These are phyloP conservation scores for Decapterus maruadsi DNA, from an alignment of 2,797 vertebrate species.

Conservation along the genomic window DNA sequence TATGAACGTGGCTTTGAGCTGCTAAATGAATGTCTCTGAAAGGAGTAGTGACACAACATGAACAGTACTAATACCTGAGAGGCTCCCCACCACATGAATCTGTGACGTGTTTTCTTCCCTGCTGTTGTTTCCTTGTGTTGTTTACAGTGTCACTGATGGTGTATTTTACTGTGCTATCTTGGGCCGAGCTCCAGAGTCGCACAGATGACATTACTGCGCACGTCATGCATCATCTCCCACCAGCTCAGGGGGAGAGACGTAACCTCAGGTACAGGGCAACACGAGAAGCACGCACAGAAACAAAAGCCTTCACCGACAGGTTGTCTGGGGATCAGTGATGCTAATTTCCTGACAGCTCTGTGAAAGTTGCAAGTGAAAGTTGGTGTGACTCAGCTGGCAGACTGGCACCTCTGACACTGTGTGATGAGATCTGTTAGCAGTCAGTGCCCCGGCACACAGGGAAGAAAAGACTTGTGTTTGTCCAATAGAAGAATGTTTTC, in stretches of 20 bases:
- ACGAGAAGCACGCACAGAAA: constrained; percentile 17
- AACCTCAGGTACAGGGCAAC: constrained; percentile 54
- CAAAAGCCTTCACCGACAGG: constrained; percentile 20
- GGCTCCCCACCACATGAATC: constrained; percentile 4
- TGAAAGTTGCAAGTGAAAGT: constrained; percentile 27
- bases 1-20: no score
- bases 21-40: not conserved
- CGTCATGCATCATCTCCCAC: constrained; percentile 54
- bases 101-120: constrained; percentile 39
- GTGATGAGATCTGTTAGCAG: constrained; percentile 31
- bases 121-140: constrained; percentile 48
- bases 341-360: constrained; percentile 33
- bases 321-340: constrained; percentile 37
- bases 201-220: constrained; percentile 68
- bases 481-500: constrained; percentile 1
- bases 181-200: constrained; percentile 43
- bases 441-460: not conserved
- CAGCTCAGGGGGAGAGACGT: constrained; percentile 41
- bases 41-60: not conserved
- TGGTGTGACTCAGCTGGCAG: constrained; percentile 36
- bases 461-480: constrained; percentile 3
- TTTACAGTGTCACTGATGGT: constrained; percentile 60
- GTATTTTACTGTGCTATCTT: constrained; percentile 58
- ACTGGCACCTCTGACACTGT: constrained; percentile 30
- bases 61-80: not conserved